phyloP scores from a whole-genome alignment of 2,888 invertebrate genomes.

The Leucophenga montana region DNA sequence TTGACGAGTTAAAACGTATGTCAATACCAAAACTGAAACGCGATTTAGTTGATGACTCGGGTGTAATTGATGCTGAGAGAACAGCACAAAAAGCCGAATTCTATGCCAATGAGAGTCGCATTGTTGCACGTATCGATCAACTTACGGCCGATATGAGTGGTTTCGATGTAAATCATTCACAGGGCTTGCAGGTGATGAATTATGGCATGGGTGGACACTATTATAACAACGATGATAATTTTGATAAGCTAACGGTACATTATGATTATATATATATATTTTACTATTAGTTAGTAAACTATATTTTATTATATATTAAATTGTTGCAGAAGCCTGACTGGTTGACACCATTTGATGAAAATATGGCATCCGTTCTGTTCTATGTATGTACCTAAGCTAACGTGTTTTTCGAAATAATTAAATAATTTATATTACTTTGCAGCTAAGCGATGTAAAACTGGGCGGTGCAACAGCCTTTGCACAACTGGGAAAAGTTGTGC shows the following conservation, averaged over 20 bases:
- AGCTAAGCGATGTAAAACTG: conserved; percentile 96
- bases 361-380: neutral
- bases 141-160: conserved; percentile 22
- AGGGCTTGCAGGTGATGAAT: neutral
- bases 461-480: conserved; percentile 98
- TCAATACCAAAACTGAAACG: conserved; percentile 13
- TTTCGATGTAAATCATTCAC: neutral
- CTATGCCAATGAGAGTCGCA: neutral
- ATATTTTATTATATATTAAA: no score
- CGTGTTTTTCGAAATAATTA: neutral
- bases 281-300: no score
- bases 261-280: no score
- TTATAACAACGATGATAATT: neutral
- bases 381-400: neutral
- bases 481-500: conserved; percentile 84
- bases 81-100: neutral
- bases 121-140: neutral
- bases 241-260: neutral
- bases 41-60: neutral
- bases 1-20: conserved; percentile 20
- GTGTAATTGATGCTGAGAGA: neutral
- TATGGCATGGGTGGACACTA: conserved; percentile 16
- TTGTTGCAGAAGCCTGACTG: neutral
- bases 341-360: neutral
- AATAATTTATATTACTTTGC: conserved; percentile 42